These are phyloP conservation scores for Prionailurus bengalensis DNA, from an alignment of 2,113 vertebrate genomes.

Conservation along the genomic window DNA sequence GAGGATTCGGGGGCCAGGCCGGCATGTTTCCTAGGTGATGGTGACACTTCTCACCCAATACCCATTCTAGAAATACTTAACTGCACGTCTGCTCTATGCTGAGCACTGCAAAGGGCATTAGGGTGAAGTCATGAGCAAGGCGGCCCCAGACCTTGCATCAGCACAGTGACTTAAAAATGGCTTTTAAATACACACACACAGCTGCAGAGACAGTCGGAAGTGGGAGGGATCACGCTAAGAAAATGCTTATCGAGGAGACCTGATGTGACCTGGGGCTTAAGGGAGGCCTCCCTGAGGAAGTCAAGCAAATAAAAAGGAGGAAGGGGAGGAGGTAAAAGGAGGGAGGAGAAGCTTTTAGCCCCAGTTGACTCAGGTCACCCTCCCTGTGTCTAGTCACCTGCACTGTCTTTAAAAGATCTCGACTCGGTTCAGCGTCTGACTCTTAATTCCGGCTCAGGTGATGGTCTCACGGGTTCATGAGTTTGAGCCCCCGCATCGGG, in stretches of 20 bases:
- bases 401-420: not conserved
- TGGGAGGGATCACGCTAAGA: not conserved
- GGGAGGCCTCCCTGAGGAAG: not conserved
- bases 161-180: not conserved
- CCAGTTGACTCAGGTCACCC: not conserved
- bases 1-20: not conserved
- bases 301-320: not conserved
- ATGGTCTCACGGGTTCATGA: too few relatives aligned
- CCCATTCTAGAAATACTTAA: not conserved
- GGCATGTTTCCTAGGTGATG: not conserved
- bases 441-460: too few relatives aligned
- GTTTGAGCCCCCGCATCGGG: too few relatives aligned
- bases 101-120: accelerated
- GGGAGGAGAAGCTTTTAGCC: not conserved
- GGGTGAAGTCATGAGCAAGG: not conserved
- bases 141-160: not conserved
- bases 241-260: not conserved
- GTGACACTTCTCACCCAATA: not conserved
- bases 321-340: too few relatives aligned
- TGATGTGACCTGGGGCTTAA: not conserved
- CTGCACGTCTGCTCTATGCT: not conserved
- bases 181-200: not conserved
- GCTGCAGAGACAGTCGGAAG: not conserved
- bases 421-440: too few relatives aligned
- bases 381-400: not conserved